Conservation (phyloP, 2,797 vertebrate species). For the Alexandromys oeconomus region DNA sequence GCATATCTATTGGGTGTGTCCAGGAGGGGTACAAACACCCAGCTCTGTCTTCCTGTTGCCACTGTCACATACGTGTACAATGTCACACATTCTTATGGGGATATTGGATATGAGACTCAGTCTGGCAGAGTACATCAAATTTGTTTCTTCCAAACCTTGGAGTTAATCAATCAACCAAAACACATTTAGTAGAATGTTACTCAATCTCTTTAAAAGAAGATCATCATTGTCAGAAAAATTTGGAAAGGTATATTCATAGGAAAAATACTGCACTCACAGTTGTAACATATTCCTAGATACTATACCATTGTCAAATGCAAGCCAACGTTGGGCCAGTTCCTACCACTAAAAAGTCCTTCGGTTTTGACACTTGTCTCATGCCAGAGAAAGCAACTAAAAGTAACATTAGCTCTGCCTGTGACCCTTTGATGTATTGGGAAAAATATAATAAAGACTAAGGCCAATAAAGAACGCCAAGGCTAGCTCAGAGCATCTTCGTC, state of each 20-base stretch:
- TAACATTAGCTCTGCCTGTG: neutral
- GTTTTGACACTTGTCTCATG: neutral
- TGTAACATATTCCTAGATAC: constrained; percentile 46
- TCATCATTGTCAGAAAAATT: neutral
- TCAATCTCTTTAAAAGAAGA: neutral
- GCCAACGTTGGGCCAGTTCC: neutral
- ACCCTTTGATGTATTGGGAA: neutral
- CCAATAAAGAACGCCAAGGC: neutral
- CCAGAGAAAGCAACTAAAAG: neutral
- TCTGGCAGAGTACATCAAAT: neutral
- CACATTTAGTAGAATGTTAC: neutral
- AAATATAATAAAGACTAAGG: neutral
- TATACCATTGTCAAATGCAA: constrained; percentile 14
- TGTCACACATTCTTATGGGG: neutral
- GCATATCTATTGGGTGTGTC: neutral
- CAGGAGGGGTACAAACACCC: neutral
- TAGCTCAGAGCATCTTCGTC: neutral
- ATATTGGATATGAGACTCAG: neutral
- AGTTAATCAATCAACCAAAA: neutral
- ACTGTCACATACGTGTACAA: neutral
- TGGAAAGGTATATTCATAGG: neutral
- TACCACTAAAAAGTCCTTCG: neutral
- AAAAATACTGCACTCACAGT: neutral
- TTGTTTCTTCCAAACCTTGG: neutral
- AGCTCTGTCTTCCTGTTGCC: neutral